Percentiles rank a stretch among this genome's conserved stretches.
These are phyloP conservation scores for Tiliqua scincoides DNA, from an alignment of 2,113 vertebrate genomes.

Conservation along the genomic window DNA sequence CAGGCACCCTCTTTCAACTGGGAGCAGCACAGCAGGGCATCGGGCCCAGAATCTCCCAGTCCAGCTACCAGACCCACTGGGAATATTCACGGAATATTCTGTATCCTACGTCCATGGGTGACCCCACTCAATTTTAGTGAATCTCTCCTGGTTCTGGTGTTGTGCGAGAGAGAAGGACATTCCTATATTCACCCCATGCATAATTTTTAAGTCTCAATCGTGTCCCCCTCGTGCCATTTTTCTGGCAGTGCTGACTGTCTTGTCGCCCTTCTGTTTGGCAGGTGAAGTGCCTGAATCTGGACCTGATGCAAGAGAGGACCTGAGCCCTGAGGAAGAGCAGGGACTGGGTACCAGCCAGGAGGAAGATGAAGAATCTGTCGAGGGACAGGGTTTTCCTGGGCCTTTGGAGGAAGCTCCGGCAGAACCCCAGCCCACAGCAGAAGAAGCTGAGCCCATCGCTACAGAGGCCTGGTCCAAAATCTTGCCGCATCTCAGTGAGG, in stretches of 20 bases:
- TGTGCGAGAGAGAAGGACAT: too few relatives aligned
- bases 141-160: too few relatives aligned
- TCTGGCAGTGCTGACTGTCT: background rate
- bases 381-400: conserved; percentile 1
- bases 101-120: background rate
- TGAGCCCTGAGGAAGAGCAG: background rate
- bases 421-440: conserved; percentile 8
- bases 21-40: background rate
- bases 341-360: background rate
- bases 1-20: too few relatives aligned
- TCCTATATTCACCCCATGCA: too few relatives aligned
- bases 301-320: background rate
- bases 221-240: too few relatives aligned
- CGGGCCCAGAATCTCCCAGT: background rate
- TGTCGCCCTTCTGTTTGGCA: conserved; percentile 54
- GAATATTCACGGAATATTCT: too few relatives aligned
- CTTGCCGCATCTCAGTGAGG: background rate
- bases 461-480: background rate
- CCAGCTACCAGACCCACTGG: background rate
- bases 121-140: too few relatives aligned
- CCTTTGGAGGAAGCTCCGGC: conserved; percentile 17
- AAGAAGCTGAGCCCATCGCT: conserved; percentile 26
- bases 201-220: too few relatives aligned
- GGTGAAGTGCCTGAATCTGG: conserved; percentile 47
- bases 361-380: conserved; percentile 33